Base-by-base conservation (phyloP, 2,113 vertebrate genomes). In the Geothlypis trichas region DNA sequence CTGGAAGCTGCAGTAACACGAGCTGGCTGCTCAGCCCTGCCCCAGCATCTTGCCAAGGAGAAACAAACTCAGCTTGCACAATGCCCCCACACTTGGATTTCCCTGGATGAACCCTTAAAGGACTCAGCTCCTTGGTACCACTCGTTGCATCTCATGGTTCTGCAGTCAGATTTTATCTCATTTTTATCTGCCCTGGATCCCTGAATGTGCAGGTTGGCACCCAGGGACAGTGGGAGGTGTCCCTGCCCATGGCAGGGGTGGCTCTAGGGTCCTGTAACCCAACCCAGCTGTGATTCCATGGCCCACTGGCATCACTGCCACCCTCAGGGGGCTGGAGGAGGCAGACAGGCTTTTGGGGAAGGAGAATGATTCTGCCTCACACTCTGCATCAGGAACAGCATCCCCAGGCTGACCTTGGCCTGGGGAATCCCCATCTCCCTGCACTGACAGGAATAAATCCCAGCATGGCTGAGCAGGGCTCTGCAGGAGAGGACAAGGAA, bases 101-200 rank as follows among this genome's bases (percentile, higher is more conserved):
- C 23, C 66, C 46, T 19, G 65, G 41, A 14, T 31, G 22, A 18
- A 4, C 49, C 83, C 89, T 46, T 15, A 11, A 19, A 80, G 63
- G 14, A 26, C 27, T 65, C 7, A 0, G 28, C 51, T 69, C 35
- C n/a, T 11, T 11, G 42, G 8, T 72, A 55, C 63, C 10, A 2
- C 35, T 20, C 1, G 0, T 13, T 54, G 41, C 67, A 17, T 3
- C 26, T 27, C 39, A 1, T 1, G 20, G 2, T 65, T 76, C 10
- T 55, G 8, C 46, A 57, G 9, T 0, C 6, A 15, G 54, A 19
- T 61, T 89, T 93, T 42, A 11, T 8, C 35, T 74, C n/a, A 18
- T 13, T 61, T 89, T 95, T 37, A 13, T 6, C 22, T 80, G 67
- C n/a, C 30, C 61, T 42, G 54, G 52, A 41, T 31, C 67, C 52